Percentiles rank a stretch among this genome's conserved stretches.
Conservation (phyloP, 2,888 invertebrate species). For the Drosophila putrida region DNA sequence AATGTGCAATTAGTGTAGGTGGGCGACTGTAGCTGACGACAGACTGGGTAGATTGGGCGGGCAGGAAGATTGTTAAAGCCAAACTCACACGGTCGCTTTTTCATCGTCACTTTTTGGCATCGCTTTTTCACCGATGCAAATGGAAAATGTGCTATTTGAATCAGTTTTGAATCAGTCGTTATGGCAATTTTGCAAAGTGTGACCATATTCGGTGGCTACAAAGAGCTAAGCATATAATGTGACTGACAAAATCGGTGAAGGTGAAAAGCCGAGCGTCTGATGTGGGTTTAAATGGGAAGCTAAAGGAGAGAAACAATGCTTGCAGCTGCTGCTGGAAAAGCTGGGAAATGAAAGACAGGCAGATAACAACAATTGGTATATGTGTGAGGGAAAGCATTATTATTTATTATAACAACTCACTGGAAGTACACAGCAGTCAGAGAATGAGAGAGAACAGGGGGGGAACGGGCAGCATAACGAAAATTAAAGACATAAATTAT, state of each 20-base stretch:
- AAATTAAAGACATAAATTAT: slow-evolving; percentile 81
- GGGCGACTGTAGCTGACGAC: slow-evolving; percentile 9
- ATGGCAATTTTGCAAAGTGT: too few relatives aligned
- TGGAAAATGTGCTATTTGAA: too few relatives aligned
- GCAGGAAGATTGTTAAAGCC: neutral
- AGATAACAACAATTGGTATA: slow-evolving; percentile 6
- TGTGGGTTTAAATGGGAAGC: slow-evolving; percentile 1
- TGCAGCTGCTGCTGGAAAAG: slow-evolving; percentile 25
- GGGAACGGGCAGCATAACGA: slow-evolving; percentile 73
- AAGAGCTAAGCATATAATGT: too few relatives aligned
- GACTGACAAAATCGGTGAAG: too few relatives aligned
- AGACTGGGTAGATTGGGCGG: neutral
- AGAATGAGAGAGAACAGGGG: neutral
- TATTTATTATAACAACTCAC: slow-evolving; percentile 11
- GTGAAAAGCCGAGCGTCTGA: too few relatives aligned
- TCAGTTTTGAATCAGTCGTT: too few relatives aligned
- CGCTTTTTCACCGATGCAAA: too few relatives aligned
- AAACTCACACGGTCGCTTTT: too few relatives aligned
- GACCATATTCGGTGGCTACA: too few relatives aligned
- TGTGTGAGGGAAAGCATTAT: slow-evolving; percentile 1
- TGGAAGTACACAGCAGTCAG: neutral
- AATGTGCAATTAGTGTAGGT: slow-evolving; percentile 72
- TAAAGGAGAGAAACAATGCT: slow-evolving; percentile 16
- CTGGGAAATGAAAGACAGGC: slow-evolving; percentile 23
- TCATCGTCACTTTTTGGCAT: too few relatives aligned